A percentile compares a stretch with the other conserved stretches of the same genome.
These are phyloP conservation scores for Paralvinella palmiformis DNA, from an alignment of 1,140 invertebrate genomes.

Conservation along the genomic window DNA sequence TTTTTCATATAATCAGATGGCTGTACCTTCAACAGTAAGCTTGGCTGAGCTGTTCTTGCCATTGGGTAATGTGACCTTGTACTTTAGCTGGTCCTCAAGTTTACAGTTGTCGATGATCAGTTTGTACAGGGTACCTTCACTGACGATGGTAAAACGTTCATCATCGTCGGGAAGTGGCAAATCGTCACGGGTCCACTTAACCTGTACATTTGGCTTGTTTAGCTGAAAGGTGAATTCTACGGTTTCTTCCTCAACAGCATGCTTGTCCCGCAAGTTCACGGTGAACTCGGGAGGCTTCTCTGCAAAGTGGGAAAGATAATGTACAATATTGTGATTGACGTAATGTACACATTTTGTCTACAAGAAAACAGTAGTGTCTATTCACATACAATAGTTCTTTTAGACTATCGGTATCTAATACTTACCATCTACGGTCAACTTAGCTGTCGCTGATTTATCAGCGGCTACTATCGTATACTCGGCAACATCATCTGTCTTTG, in stretches of 20 bases:
- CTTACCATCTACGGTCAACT: constrained; percentile 35
- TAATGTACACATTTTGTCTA: neutral
- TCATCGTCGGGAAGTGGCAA: constrained; percentile 28
- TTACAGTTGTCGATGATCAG: constrained; percentile 11
- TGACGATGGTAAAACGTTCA: neutral
- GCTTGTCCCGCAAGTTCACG: constrained; percentile 31
- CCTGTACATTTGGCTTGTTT: constrained; percentile 37
- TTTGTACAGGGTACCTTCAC: constrained; percentile 11
- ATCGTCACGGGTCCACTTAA: constrained; percentile 50
- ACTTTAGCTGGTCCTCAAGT: constrained; percentile 10
- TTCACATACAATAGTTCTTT: neutral
- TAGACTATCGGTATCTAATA: neutral
- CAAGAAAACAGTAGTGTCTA: neutral
- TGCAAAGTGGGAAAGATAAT: constrained; percentile 16
- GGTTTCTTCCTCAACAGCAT: constrained; percentile 36
- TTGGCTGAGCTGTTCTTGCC: constrained; percentile 1
- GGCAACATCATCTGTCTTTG: constrained; percentile 34
- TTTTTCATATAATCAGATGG: no score
- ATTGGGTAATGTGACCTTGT: constrained; percentile 14
- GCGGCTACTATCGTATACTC: constrained; percentile 39
- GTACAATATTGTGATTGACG: neutral
- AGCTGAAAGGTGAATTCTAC: constrained; percentile 32
- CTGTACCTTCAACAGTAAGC: constrained; percentile 10
- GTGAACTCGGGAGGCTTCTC: constrained; percentile 39
- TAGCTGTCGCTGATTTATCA: constrained; percentile 30